These are phyloP conservation scores for Nephrotoma appendiculata DNA, from an alignment of 2,888 invertebrate species.

Conservation along the genomic window DNA sequence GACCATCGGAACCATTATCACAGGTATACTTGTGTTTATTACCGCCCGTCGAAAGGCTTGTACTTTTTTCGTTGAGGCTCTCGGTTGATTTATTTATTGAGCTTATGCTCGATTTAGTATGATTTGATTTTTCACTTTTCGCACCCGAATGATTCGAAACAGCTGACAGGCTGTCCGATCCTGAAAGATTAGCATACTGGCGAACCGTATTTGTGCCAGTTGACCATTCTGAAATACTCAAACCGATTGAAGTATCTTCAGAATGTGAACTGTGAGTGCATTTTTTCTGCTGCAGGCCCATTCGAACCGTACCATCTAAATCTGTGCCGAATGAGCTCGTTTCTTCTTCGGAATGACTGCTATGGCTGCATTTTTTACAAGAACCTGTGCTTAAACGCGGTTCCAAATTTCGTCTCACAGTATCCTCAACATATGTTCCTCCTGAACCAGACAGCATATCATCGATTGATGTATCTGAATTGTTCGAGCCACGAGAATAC, in stretches of 20 bases:
- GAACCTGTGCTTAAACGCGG: slow-evolving; percentile 37
- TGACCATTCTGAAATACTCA: slow-evolving; percentile 79
- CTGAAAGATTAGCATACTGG: slow-evolving; percentile 61
- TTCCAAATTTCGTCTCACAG: slow-evolving; percentile 32
- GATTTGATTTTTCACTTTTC: slow-evolving; percentile 46
- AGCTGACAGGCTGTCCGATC: slow-evolving; percentile 44
- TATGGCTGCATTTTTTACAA: slow-evolving; percentile 48
- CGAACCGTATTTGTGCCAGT: slow-evolving; percentile 75
- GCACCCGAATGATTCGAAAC: slow-evolving; percentile 41
- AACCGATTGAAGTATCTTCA: slow-evolving; percentile 72
- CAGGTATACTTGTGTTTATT: slow-evolving; percentile 30
- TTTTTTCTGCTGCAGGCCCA: slow-evolving; percentile 63
- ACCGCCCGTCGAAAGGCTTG: slow-evolving; percentile 24
- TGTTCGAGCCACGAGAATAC: slow-evolving; percentile 39
- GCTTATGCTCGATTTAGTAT: slow-evolving; percentile 40
- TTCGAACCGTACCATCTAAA: slow-evolving; percentile 66
- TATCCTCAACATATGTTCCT: slow-evolving; percentile 40
- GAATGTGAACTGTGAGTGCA: slow-evolving; percentile 74
- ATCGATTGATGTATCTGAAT: slow-evolving; percentile 48
- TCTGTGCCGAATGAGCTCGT: slow-evolving; percentile 65
- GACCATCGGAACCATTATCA: slow-evolving; percentile 30
- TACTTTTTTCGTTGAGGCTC: slow-evolving; percentile 30
- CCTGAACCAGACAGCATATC: slow-evolving; percentile 40
- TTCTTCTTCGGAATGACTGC: slow-evolving; percentile 60
- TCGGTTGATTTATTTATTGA: slow-evolving; percentile 44